A percentile compares a stretch with the other conserved stretches of the same genome.
Conservation (phyloP, 2,888 invertebrate genomes). For the Melanophora roralis region DNA sequence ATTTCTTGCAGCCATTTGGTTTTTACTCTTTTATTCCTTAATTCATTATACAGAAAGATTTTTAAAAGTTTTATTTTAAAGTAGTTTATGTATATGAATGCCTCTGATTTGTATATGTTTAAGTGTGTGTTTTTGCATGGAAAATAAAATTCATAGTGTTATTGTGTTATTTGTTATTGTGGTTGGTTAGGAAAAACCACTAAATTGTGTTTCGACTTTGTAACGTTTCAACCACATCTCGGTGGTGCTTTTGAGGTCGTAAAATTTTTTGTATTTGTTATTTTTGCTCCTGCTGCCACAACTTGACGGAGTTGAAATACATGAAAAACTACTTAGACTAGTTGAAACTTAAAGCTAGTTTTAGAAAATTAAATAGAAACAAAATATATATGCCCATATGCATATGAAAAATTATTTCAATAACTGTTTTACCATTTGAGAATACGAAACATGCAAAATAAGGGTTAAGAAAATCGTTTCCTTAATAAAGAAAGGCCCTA, state of each 20-base stretch:
- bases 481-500: no score
- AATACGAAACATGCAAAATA: no score
- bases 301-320: not conserved
- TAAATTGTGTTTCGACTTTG: constrained; percentile 75
- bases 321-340: not conserved
- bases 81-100: not conserved
- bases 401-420: no score
- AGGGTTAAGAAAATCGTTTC: no score
- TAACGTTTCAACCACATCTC: constrained; percentile 70
- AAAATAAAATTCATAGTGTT: constrained; percentile 46
- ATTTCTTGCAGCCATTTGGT: constrained; percentile 15
- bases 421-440: no score
- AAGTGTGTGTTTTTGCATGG: not conserved
- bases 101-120: not conserved
- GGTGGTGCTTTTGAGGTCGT: constrained; percentile 66
- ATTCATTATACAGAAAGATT: constrained; percentile 2
- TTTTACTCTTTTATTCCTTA: constrained; percentile 15
- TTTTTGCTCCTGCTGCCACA: not conserved
- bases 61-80: constrained; percentile 31
- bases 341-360: constrained; percentile 1
- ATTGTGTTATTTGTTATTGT: constrained; percentile 67
- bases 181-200: constrained; percentile 71
- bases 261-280: constrained; percentile 12
- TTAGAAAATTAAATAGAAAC: not conserved
- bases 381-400: no score